Evolutionary conservation across 2,888 invertebrate species (phyloP), one percentile per base, ranked within the genome.

Genomic region (Oxycera nigricornis): DNA sequence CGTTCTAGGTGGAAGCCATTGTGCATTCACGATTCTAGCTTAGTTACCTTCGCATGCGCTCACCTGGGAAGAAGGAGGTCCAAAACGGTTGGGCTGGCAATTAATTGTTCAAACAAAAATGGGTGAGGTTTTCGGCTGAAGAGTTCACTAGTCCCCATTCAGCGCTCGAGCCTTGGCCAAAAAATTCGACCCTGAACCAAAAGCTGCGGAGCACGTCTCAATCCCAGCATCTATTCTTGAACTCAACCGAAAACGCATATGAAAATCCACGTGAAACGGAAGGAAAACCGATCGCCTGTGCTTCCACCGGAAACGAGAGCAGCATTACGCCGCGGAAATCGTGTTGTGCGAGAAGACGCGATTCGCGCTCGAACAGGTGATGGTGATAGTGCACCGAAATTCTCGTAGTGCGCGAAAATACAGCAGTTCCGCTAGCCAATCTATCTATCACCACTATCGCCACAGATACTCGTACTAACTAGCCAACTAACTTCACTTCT

Each of bases 261-360:
- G 39, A 11, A 65, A 39, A 24, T 39, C 22, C 59, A 22, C 39
- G n/a, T 24, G 41, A 7, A 65, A 65, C 65, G 17, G 41, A 65
- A 39, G 14, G 65, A 17, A 65, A 65, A 65, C 26, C 30, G 9
- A 17, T 20, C 41, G 41, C 65, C 26, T 41, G 14, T 26, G n/a
- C 65, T 41, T 65, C 65, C 65, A 39, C 65, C 65, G 65, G 65
- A 65, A 65, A 65, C 65, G 65, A 65, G 14, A 35, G 24, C 65
- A 41, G 41, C 65, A 65, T 65, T 30, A 65, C 65, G 65, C 39
- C 39, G 65, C 65, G 65, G 22, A 39, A 65, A 39, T 65, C 65
- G 65, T 26, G 39, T 22, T 11, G n/a, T n/a, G n/a, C n/a, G 1
- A 14, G 41, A 65, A 41, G 41, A 11, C 24, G 41, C 41, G 39